Conservation (phyloP, 1,140 invertebrate genomes). For the Penaeus chinensis region DNA sequence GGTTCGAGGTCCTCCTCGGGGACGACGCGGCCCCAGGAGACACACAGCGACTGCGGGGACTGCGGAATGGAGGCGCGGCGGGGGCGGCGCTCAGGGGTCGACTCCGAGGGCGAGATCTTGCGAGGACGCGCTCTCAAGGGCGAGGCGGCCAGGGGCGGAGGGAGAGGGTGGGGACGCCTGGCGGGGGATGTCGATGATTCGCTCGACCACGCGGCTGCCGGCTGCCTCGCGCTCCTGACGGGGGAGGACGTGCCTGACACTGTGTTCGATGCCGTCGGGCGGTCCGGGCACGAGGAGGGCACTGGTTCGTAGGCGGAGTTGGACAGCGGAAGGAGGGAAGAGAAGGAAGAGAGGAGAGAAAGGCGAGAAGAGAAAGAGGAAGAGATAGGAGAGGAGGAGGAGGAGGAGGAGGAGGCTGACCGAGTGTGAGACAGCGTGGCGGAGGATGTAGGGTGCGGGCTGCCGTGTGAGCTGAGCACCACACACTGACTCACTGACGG, state of each 20-base stretch:
- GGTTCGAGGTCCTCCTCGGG: conserved; percentile 19
- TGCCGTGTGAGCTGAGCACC: conserved; percentile 29
- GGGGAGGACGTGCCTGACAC: not conserved
- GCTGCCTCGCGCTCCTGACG: conserved; percentile 17
- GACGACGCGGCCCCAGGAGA: conserved; percentile 3
- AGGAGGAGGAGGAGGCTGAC: conserved; percentile 46
- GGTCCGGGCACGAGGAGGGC: not conserved
- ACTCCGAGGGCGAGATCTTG: not conserved
- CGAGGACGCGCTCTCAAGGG: conserved; percentile 1
- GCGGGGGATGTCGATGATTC: conserved; percentile 15
- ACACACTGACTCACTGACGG: conserved; percentile 37
- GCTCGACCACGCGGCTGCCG: conserved; percentile 22
- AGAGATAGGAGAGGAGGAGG: conserved; percentile 29
- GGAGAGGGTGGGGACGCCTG: too few species aligned
- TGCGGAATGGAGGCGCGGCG: conserved; percentile 52
- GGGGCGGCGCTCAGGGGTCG: conserved; percentile 27
- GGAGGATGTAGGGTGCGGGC: conserved; percentile 13
- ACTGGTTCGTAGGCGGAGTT: conserved; percentile 40
- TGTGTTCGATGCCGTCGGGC: not conserved
- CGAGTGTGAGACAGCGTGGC: conserved; percentile 54
- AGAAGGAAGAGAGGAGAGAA: conserved; percentile 39
- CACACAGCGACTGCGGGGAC: conserved; percentile 23
- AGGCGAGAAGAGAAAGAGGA: conserved; percentile 42
- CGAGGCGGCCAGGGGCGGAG: conserved; percentile 12
- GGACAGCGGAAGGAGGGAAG: conserved; percentile 23